Evolutionary conservation across 1,140 invertebrate genomes (phyloP), one percentile per base, ranked within the genome.

Genomic region (Venustaconcha ellipsiformis): DNA sequence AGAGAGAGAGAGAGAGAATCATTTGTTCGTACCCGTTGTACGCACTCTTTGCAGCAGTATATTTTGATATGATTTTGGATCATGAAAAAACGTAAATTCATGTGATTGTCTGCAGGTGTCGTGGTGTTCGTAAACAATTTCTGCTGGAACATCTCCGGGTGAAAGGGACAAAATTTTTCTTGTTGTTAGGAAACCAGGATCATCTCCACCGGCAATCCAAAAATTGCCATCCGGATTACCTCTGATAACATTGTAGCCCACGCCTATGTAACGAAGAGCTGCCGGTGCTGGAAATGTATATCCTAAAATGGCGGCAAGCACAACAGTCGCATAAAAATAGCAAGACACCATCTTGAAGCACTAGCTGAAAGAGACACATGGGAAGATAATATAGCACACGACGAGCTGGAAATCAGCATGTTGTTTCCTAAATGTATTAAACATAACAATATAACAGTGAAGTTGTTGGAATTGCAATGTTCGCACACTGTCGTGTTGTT

Each of bases 191-290:
- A 83, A 70, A 17, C 82, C 82, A 18, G 82, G 82, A 67, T 83
- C 82, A 18, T 80, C 78, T 20, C 82, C 82, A n/a, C 82, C 82
- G 1, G 58, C 57, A 8, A 58, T 26, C 70, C 68, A 68, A 30
- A 68, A 59, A 57, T 81, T 78, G 26, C 81, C 80, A 63, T 82
- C 80, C 13, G 82, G 81, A 71, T 82, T 83, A 48, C 74, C 80
- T 26, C 70, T 56, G 15, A 82, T 30, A 17, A 81, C 62, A 69
- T 80, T 82, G 78, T 83, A 82, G 20, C 80, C 82, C 0, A 82
- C 79, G 30, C 80, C 82, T 15, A 82, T 67, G 58, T 67, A 77
- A 57, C 68, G 75, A 18, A 77, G 70, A 56, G 70, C 75, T 72
- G 72, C 75, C 17, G 75, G 75, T 23, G 67, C 18, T 12, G 26